Evolutionary conservation across 2,797 vertebrate genomes (phyloP), one percentile per base, ranked within the genome.

Genomic region (Fistularia commersonii): DNA sequence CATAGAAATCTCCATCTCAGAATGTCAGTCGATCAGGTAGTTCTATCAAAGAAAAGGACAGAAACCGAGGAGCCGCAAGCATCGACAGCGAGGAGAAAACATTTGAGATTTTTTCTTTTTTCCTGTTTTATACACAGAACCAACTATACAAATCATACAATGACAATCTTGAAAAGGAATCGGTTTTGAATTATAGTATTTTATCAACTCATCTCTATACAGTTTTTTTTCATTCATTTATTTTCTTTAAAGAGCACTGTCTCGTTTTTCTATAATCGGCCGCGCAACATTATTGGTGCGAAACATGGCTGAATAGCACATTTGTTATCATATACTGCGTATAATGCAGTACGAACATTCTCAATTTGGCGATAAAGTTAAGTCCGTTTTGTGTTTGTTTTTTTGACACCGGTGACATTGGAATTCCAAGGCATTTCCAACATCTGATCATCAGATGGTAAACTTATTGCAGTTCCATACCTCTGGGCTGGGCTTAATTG

Each of bases 131-230:
- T 77, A 86, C 83, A 87, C 77, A 74, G 54, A 76, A 71, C 65
- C 75, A 72, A 77, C 78, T 80, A 74, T 89, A 90, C 82, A 89
- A 83, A 88, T 85, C 71, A 72, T 85, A 90, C 69, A 84, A 70
- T 72, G 82, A 79, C 78, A 81, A 82, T 82, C 76, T 77, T 55
- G 48, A 74, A 86, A 86, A 77, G 73, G 45, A 72, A 79, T 66
- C 68, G 69, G 64, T 77, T 69, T 61, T 37, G 58, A 77, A 69
- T 77, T 69, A 74, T 77, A 79, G 47, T 65, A 57, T 72, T 42
- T 84, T 55, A 76, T 74, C 64, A 61, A 64, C 62, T 54, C 48
- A 63, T 83, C 77, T 85, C 79, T 86, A 67, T 82, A 87, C 76
- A 86, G 67, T 64, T 70, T 57, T 72, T 77, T 66, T 69, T 57